Conservation (phyloP, 2,888 invertebrate genomes). For the Endomychus coccineus region DNA sequence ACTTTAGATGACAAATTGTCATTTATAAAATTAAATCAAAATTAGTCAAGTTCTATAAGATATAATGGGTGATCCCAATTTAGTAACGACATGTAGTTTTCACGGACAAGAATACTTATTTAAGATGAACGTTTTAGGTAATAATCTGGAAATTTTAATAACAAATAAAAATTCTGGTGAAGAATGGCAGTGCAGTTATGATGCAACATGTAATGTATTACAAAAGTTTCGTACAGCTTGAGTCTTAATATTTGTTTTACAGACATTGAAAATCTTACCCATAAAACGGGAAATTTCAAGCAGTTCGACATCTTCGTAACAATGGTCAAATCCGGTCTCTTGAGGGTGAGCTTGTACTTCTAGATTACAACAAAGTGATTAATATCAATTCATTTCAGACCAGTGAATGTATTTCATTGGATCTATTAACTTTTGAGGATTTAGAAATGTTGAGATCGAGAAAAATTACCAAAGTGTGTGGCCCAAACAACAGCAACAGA, state of each 20-base stretch:
- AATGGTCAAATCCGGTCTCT: constrained; percentile 49
- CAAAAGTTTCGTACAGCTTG: neutral
- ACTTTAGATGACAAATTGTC: no score
- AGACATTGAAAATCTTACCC: constrained; percentile 51
- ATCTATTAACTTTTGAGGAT: constrained; percentile 49
- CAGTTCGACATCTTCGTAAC: constrained; percentile 49
- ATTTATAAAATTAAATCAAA: no score
- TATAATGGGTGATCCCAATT: constrained; percentile 39
- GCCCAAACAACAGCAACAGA: constrained; percentile 36
- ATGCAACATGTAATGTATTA: constrained; percentile 42
- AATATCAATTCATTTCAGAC: constrained; percentile 38
- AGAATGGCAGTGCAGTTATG: constrained; percentile 50
- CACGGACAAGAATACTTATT: constrained; percentile 45
- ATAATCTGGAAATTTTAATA: constrained; percentile 43
- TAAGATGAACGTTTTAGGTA: constrained; percentile 43
- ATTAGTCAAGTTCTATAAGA: no score
- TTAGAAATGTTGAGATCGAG: constrained; percentile 44
- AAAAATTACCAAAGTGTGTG: constrained; percentile 33
- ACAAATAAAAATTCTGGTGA: constrained; percentile 49
- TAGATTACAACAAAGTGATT: neutral
- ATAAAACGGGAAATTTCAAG: constrained; percentile 51
- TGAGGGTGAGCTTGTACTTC: constrained; percentile 40
- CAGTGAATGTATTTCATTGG: constrained; percentile 47
- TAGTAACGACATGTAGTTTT: constrained; percentile 45
- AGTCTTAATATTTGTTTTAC: constrained; percentile 19